Evolutionary conservation across 92 coral and sea anemone species (phyloP), one percentile per base, ranked within the genome.

Genomic region (Virgularia gustaviana): DNA sequence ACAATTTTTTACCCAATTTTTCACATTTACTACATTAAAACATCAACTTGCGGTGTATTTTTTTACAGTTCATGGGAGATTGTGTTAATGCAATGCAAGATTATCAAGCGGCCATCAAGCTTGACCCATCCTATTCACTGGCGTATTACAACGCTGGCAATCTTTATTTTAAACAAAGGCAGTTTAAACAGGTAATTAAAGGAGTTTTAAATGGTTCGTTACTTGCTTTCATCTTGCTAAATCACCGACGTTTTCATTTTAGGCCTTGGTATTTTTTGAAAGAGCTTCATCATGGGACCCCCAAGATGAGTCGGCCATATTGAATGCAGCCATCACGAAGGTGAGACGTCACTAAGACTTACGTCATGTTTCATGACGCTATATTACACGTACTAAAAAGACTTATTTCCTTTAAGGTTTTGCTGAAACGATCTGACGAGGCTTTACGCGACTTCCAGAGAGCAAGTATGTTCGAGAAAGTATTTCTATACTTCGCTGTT

Each of bases 91-190:
- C 98, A 23, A 85, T 92, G 30, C 96, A 89, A n/a, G 96, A 92
- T 73, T 92, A 92, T 33, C 98, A 92, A 63, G 87, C 98, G 13
- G 98, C 98, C 39, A 88, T 92, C 25, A 74, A 75, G 54, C 52
- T 58, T 11, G 98, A 92, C 31, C 98, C 98, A 29, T 86, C 91
- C 9, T 92, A 89, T 70, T 86, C 96, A 20, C 63, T 92, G 76
- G 89, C 98, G 28, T 92, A 92, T 61, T 92, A 89, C 81, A 92
- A 92, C 62, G 96, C 98, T 36, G 98, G 90, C 8, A 92, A 92
- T 71, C 83, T 92, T 41, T 92, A 92, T 80, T 92, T 92, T 49
- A 92, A 88, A 68, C 98, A 92, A 72, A 71, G 98, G 61, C 91
- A 86, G 83, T 92, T 92, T 68, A 78, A 89, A 29, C 98, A 92